Conservation (phyloP, 1,140 invertebrate species). For the Ctenoplectra terminalis region DNA sequence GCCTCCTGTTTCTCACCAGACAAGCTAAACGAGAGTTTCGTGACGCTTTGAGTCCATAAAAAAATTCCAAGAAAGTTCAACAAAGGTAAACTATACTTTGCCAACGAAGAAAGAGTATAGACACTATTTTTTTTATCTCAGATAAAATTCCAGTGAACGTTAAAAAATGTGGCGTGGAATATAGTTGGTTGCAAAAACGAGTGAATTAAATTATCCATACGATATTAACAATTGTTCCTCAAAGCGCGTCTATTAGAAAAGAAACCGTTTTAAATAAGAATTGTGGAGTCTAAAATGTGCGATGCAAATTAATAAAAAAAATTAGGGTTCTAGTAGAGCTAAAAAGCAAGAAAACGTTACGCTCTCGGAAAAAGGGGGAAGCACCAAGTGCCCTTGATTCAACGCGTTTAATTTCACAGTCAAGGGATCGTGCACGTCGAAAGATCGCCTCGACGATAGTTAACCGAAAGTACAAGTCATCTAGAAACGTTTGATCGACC, state of each 20-base stretch:
- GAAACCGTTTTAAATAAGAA: no score
- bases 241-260: no score
- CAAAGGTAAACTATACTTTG: neutral
- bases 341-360: neutral
- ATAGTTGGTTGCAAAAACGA: no score
- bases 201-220: no score
- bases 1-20: neutral
- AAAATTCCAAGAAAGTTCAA: neutral
- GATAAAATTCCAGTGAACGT: neutral
- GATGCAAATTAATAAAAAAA: no score
- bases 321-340: no score
- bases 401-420: neutral
- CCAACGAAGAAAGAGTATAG: no score
- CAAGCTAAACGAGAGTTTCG: neutral
- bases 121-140: no score
- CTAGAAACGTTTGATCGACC: conserved; percentile 24
- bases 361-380: neutral
- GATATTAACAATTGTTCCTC: no score
- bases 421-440: neutral
- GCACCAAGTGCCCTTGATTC: neutral
- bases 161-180: neutral
- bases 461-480: conserved; percentile 23
- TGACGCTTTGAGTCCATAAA: neutral
- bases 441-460: neutral
- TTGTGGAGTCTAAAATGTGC: no score